Evolutionary conservation across 2,797 vertebrate species (phyloP).

Genomic region (Lutjanus campechanus): DNA sequence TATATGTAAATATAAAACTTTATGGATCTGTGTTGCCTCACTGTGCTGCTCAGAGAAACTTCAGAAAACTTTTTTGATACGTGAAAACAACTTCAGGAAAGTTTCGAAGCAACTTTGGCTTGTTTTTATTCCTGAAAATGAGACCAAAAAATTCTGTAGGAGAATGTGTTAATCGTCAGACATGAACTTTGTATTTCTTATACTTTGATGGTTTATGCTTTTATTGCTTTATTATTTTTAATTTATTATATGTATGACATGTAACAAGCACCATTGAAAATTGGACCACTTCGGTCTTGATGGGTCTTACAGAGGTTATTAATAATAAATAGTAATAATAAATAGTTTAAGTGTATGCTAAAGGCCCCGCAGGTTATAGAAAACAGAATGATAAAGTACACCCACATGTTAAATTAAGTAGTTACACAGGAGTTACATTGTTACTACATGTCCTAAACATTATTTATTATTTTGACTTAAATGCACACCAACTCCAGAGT

Average conservation of each 20-base stretch:
- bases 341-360: neutral
- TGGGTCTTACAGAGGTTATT: too few species aligned
- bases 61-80: too few species aligned
- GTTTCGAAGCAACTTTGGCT: neutral
- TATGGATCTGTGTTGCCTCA: neutral
- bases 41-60: neutral
- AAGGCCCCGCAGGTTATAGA: neutral
- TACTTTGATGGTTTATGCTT: neutral
- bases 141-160: neutral
- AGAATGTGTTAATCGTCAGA: neutral
- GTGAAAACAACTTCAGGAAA: neutral
- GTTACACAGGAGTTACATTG: neutral
- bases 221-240: too few species aligned
- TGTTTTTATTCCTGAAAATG: too few species aligned
- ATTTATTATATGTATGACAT: too few species aligned
- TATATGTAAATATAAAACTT: neutral
- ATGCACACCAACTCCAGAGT: neutral
- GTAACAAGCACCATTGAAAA: too few species aligned
- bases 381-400: neutral
- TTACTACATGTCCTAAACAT: neutral
- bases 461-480: neutral
- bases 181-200: neutral
- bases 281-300: too few species aligned
- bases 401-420: neutral
- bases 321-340: too few species aligned